Conservation (phyloP, 2,113 vertebrate species). For the Urocitellus parryii region DNA sequence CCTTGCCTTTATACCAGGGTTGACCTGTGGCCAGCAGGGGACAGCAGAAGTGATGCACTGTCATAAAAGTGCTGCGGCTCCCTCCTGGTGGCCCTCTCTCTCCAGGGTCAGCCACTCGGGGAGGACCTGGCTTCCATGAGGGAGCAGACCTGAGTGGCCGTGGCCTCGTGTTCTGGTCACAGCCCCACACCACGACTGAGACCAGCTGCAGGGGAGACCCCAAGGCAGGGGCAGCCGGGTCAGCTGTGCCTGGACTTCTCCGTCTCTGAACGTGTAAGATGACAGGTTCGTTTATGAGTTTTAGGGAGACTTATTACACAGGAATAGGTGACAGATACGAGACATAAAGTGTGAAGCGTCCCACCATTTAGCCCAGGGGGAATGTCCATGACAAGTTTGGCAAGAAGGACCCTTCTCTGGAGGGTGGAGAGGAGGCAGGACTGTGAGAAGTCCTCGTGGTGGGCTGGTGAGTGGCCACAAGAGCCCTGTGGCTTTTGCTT, state of each 20-base stretch:
- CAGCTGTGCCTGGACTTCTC: not conserved
- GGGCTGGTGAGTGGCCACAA: not conserved
- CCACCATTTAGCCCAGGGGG: not conserved
- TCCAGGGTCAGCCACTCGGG: not conserved
- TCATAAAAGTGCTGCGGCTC: not conserved
- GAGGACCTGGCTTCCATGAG: not conserved
- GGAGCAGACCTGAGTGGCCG: not conserved
- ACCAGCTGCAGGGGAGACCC: not conserved
- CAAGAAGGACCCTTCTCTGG: not conserved
- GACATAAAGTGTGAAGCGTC: not conserved
- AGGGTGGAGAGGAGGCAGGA: not conserved
- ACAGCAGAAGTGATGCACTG: accelerated
- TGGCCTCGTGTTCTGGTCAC: not conserved
- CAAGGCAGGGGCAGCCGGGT: not conserved
- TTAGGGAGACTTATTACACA: not conserved
- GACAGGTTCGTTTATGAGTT: not conserved
- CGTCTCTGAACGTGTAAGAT: not conserved
- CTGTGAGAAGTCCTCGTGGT: not conserved
- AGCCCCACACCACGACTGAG: not conserved
- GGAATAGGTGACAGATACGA: not conserved
- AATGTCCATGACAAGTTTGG: not conserved
- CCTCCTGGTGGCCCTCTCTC: not conserved
- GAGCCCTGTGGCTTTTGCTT: not conserved
- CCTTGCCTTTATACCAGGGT: not conserved
- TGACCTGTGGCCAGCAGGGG: not conserved